These are phyloP conservation scores for Drosophila paulistorum DNA, from an alignment of 1,140 invertebrate species.

Conservation along the genomic window DNA sequence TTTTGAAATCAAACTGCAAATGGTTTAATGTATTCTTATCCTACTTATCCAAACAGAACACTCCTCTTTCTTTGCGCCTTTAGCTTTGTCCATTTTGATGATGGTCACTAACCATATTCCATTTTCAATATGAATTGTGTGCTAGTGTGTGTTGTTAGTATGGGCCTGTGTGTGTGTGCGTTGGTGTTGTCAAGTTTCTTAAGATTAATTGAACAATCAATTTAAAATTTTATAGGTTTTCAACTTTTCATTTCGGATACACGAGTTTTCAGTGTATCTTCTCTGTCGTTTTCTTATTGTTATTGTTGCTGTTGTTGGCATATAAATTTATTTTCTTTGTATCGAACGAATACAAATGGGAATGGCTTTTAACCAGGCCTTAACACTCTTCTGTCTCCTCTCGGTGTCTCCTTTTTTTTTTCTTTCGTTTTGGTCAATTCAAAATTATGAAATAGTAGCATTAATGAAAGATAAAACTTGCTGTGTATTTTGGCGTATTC, in stretches of 20 bases:
- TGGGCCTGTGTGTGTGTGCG: neutral
- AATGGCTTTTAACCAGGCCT: conserved; percentile 45
- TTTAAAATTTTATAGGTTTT: conserved; percentile 82
- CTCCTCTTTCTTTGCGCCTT: neutral
- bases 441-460: conserved; percentile 71
- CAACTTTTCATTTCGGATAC: conserved; percentile 77
- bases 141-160: neutral
- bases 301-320: conserved; percentile 54
- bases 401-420: neutral
- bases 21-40: neutral
- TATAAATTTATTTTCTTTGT: conserved; percentile 74
- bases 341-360: conserved; percentile 30
- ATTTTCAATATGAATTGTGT: conserved; percentile 2
- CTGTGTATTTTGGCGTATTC: conserved; percentile 45
- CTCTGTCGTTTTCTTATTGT: conserved; percentile 17
- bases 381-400: neutral
- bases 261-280: conserved; percentile 55
- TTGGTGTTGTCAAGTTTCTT: conserved; percentile 73
- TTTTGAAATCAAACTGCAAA: no score
- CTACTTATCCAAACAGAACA: neutral
- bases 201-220: conserved; percentile 83
- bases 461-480: conserved; percentile 65
- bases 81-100: neutral
- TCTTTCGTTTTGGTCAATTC: conserved; percentile 42
- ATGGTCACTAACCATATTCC: conserved; percentile 14